Conservation (phyloP, 2,888 invertebrate genomes). For the Ptilodon capucinus region DNA sequence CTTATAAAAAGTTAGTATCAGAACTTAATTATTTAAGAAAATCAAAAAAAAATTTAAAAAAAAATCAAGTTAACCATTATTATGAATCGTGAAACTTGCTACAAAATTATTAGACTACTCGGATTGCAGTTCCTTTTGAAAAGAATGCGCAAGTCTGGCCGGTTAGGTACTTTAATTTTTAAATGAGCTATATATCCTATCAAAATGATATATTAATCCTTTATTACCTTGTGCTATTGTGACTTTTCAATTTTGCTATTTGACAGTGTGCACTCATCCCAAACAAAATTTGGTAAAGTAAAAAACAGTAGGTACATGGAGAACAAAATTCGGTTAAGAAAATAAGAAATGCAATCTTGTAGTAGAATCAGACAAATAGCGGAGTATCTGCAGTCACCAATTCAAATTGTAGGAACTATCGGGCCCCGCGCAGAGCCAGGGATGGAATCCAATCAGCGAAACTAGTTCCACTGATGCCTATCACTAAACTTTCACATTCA, state of each 20-base stretch:
- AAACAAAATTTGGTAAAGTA: conserved; percentile 12
- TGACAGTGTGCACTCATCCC: conserved; percentile 1
- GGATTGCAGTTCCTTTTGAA: no score
- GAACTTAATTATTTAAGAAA: no score
- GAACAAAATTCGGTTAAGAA: conserved; percentile 54
- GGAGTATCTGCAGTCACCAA: conserved; percentile 68
- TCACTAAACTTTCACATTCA: conserved; percentile 81
- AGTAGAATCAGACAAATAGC: conserved; percentile 75
- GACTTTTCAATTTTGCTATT: background rate
- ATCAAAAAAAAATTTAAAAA: no score
- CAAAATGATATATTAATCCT: no score
- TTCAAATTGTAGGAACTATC: conserved; percentile 68
- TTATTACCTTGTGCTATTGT: background rate
- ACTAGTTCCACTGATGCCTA: conserved; percentile 80
- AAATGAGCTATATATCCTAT: no score
- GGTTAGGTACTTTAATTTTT: no score
- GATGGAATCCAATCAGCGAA: conserved; percentile 78
- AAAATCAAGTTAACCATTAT: no score
- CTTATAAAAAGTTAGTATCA: no score
- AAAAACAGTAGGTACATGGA: conserved; percentile 31
- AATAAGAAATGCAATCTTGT: conserved; percentile 76
- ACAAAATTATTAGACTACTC: no score
- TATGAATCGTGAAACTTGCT: no score
- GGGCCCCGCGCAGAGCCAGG: conserved; percentile 52
- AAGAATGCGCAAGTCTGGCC: no score